Base-by-base conservation (phyloP, 2,113 vertebrate species). In the Ornithorhynchus anatinus region DNA sequence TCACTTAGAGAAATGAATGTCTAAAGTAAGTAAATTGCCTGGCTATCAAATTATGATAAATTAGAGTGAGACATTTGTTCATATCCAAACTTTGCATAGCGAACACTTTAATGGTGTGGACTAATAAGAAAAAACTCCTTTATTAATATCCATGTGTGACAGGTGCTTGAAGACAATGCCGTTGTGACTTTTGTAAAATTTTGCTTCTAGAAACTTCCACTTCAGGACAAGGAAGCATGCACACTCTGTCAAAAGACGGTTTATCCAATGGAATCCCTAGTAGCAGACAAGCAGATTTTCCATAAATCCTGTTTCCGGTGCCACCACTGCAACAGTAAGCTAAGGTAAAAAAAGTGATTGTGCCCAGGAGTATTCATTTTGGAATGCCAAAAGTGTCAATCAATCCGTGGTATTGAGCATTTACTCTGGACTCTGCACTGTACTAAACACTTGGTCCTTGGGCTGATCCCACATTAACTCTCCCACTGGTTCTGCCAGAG, bases 301-400 rank as follows among this genome's bases (percentile, higher is more conserved):
- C 98, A 99, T 96, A 99, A 98, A 86, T 94, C 94, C n/a, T 99
- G 98, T 85, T 99, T 99, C 88, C 92, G 94, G 86, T 99, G 98
- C 81, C 91, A 96, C 77, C 95, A 99, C 54, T 99, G 98, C 81
- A 88, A 89, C 79, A 96, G 91, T 84, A 96, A 95, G 69, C 92
- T 98, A 92, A 98, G 97, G 98, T 99, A 94, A 94, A 84, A 59
- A 40, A 2, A 7, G 23, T 33, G 1, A 42, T 14, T 31, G 31
- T 2, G n/a, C 25, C 70, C 9, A 20, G 11, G 1, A 17, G 10
- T n/a, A n/a, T n/a, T n/a, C n/a, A n/a, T n/a, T n/a, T n/a, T n/a
- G n/a, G n/a, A n/a, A n/a, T n/a, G n/a, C n/a, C n/a, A n/a, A n/a
- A n/a, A n/a, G n/a, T n/a, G n/a, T n/a, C n/a, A n/a, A n/a, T n/a